Evolutionary conservation across 2,797 vertebrate species (phyloP).

Genomic region (Myotis vivesi): DNA sequence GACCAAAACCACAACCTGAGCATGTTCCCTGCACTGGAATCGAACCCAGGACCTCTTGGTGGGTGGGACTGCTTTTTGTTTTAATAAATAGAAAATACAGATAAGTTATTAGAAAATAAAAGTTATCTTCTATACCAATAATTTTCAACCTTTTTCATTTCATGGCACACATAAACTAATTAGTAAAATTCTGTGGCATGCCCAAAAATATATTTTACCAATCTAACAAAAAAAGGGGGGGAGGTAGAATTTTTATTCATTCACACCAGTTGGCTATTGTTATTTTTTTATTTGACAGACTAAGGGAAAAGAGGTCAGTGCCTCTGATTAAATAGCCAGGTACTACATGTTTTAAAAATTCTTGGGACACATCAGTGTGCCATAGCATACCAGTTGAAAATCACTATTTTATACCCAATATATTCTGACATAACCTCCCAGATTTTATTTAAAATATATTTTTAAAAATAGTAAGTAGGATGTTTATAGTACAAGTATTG

Average conservation of each 20-base stretch:
- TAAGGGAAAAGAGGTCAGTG: not conserved
- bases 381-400: not conserved
- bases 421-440: not conserved
- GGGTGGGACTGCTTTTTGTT: not conserved
- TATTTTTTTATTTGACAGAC: not conserved
- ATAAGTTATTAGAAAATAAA: constrained; percentile 13
- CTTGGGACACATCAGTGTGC: too few species aligned
- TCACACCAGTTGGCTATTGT: not conserved
- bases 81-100: not conserved
- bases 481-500: not conserved
- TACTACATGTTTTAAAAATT: not conserved
- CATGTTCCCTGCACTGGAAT: not conserved
- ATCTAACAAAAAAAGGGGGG: not conserved
- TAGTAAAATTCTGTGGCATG: not conserved
- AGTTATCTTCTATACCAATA: not conserved
- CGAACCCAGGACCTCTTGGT: not conserved
- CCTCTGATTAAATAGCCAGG: not conserved
- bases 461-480: not conserved
- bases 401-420: not conserved
- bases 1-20: not conserved
- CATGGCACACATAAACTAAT: not conserved
- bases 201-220: not conserved
- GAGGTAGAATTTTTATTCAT: not conserved
- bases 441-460: not conserved
- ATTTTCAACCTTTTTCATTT: not conserved